Conservation (phyloP, 2,113 vertebrate genomes). For the Indicator indicator region DNA sequence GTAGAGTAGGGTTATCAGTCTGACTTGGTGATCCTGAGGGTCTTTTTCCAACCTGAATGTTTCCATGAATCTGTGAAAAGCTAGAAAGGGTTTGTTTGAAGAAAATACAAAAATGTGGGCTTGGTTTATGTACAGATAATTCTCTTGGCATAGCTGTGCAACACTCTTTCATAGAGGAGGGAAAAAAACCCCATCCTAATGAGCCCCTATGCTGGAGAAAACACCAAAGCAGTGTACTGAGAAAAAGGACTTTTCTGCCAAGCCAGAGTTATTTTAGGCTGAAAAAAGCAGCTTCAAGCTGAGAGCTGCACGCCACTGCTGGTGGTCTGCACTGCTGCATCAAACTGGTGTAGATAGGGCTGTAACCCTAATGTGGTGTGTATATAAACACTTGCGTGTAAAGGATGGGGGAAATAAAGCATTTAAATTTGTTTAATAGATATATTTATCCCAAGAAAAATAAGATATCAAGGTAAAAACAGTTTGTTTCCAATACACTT, state of each 20-base stretch:
- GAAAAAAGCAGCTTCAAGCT: not conserved
- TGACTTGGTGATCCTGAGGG: too few relatives aligned
- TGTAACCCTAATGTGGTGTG: not conserved
- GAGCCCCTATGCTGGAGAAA: not conserved
- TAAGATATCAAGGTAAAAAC: not conserved
- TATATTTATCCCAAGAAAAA: not conserved
- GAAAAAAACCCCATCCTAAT: not conserved
- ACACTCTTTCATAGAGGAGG: not conserved
- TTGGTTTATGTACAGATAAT: not conserved
- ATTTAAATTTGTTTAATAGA: not conserved
- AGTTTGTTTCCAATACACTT: not conserved
- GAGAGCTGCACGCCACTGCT: accelerated
- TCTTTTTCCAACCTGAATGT: too few relatives aligned
- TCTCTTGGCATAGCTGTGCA: not conserved
- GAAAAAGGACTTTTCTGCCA: not conserved
- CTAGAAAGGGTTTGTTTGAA: not conserved
- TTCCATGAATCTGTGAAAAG: not conserved
- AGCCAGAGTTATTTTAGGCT: not conserved
- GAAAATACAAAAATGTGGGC: not conserved
- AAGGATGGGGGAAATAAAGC: not conserved
- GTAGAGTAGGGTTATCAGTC: too few relatives aligned
- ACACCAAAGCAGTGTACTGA: not conserved
- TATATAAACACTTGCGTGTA: not conserved
- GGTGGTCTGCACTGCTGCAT: accelerated
- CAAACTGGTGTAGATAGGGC: accelerated